Percentiles rank a stretch among this genome's conserved stretches.
phyloP scores from a whole-genome alignment of 1,140 invertebrate species.

The Atta colombica region DNA sequence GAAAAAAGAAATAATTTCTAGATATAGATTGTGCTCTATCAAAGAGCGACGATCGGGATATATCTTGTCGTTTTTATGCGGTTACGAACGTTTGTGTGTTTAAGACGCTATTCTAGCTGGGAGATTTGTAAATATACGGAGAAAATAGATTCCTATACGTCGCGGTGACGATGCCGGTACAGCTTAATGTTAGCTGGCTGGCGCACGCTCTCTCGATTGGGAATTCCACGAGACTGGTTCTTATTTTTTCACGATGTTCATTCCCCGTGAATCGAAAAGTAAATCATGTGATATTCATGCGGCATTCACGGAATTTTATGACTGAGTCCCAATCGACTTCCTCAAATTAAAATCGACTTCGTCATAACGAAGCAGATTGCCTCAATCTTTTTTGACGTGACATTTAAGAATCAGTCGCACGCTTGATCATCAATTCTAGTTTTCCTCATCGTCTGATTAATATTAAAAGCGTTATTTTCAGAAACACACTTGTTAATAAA shows the following conservation, averaged over 20 bases:
- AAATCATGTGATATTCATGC: slow-evolving; percentile 24
- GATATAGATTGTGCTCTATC: background rate
- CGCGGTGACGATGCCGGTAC: background rate
- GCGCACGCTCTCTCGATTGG: slow-evolving; percentile 11
- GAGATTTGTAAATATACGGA: slow-evolving; percentile 66
- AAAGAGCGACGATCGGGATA: background rate
- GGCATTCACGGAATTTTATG: slow-evolving; percentile 1
- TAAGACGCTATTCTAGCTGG: slow-evolving; percentile 63
- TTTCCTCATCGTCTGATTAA: background rate
- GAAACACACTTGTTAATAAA: background rate
- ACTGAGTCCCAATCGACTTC: background rate
- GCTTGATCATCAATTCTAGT: background rate
- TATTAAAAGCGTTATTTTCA: slow-evolving; percentile 2
- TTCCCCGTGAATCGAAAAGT: background rate
- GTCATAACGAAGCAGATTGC: background rate
- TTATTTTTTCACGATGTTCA: slow-evolving; percentile 4
- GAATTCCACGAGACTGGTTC: slow-evolving; percentile 14
- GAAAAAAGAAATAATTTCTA: background rate
- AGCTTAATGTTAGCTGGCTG: background rate
- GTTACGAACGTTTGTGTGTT: slow-evolving; percentile 62
- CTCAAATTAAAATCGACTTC: background rate
- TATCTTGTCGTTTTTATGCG: background rate
- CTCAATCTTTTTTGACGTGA: background rate
- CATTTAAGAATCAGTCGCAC: background rate
- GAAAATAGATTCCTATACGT: slow-evolving; percentile 70